Base-by-base conservation (phyloP, 2,888 invertebrate species). In the Aspidiotus rigidus region DNA sequence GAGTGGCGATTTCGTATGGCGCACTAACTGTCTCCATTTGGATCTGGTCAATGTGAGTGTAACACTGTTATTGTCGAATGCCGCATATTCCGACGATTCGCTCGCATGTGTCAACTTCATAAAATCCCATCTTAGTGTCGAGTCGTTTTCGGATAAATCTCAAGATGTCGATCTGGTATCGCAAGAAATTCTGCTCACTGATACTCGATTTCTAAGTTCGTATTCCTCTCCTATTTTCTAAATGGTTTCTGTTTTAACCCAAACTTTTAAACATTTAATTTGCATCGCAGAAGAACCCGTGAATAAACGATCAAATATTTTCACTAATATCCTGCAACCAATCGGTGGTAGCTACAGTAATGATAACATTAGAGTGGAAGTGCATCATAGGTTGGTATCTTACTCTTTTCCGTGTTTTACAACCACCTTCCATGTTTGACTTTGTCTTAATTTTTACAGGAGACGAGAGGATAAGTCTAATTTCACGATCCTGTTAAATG, bases 121-220 rank as follows among this genome's bases (percentile, higher is more conserved):
- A 73, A 90, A 89, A 78, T 95, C 95, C 0, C 84, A 87, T 16
- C 81, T 97, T 59, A 87, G 89, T 56, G 85, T 92, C 66, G 94
- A 95, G 77, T 86, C 88, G 7, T 88, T 86, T 77, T 93, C 91
- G 74, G 93, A 96, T 79, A 85, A 89, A 61, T 87, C 91, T 13
- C 93, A 92, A 79, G 95, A 95, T 75, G 85, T 96, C 64, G 95
- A 95, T 78, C 82, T 97, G 17, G 91, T 94, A 0, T 96, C 95
- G 0, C 90, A 90, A 79, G 94, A 93, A 79, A 92, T 93, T 76
- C 79, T 89, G 16, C 84, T 91, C 63, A 84, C 84, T 64, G 93
- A 93, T 78, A 89, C 87, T 13, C 82, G 91, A 62, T 87, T 82
- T 77, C 80, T 83, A 74, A 79, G 80, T 80, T 75, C 39, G 28